Percentiles rank a stretch among this genome's conserved stretches.
Evolutionary conservation across 2,888 invertebrate genomes (phyloP).

Genomic region (Oeneis ivallda): DNA sequence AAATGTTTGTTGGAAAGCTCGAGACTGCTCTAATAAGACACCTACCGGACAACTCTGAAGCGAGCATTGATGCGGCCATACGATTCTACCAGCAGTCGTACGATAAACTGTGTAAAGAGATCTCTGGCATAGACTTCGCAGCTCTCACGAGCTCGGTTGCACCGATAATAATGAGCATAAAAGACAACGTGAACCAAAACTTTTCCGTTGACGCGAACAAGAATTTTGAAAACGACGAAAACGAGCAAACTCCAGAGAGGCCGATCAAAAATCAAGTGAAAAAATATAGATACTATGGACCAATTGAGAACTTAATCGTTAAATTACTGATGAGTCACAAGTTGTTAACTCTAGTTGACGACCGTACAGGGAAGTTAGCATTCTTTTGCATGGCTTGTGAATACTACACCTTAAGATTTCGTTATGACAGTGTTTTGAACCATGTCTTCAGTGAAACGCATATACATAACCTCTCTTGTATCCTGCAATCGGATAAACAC

Average conservation of each 20-base stretch:
- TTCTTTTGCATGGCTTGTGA: slow-evolving; percentile 77
- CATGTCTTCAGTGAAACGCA: slow-evolving; percentile 75
- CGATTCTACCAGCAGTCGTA: slow-evolving; percentile 66
- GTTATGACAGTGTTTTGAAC: slow-evolving; percentile 72
- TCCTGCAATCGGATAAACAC: slow-evolving; percentile 66
- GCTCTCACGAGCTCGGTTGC: slow-evolving; percentile 69
- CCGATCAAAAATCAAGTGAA: slow-evolving; percentile 64
- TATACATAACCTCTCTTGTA: slow-evolving; percentile 67
- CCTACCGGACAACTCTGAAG: slow-evolving; percentile 72
- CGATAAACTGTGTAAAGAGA: slow-evolving; percentile 63
- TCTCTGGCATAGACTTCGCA: slow-evolving; percentile 61
- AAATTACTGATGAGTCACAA: slow-evolving; percentile 68
- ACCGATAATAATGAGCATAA: slow-evolving; percentile 76
- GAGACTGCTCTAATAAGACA: slow-evolving; percentile 61
- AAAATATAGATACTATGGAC: slow-evolving; percentile 74
- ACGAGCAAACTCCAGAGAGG: slow-evolving; percentile 61
- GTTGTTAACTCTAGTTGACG: slow-evolving; percentile 66
- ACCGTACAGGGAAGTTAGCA: slow-evolving; percentile 73
- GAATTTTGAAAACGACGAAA: slow-evolving; percentile 70
- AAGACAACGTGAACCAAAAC: slow-evolving; percentile 76
- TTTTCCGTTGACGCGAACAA: slow-evolving; percentile 70
- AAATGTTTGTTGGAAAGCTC: slow-evolving; percentile 59
- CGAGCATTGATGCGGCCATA: slow-evolving; percentile 64
- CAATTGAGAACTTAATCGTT: slow-evolving; percentile 66
- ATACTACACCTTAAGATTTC: slow-evolving; percentile 72